Conservation (phyloP, 2,797 vertebrate genomes). For the Rallus crepitans region DNA sequence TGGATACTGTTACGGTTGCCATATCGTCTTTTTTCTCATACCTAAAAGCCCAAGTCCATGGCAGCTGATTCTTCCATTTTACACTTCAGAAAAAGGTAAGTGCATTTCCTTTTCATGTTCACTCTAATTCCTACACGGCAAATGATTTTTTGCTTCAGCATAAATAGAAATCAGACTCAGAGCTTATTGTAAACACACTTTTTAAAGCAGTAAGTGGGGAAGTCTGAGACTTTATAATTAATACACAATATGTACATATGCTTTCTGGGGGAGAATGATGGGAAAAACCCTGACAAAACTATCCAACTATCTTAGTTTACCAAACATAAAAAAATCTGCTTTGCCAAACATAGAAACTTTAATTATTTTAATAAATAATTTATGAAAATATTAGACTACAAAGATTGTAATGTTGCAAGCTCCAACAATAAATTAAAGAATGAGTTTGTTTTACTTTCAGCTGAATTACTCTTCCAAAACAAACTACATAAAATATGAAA, state of each 20-base stretch:
- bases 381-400: not conserved
- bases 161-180: not conserved
- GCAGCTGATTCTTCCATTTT: not conserved
- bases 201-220: not conserved
- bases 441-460: not conserved
- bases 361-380: slow-evolving; percentile 24
- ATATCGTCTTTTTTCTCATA: not conserved
- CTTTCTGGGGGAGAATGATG: not conserved
- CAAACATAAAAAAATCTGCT: not conserved
- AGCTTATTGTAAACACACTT: not conserved
- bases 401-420: not conserved
- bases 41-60: not conserved
- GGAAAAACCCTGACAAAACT: not conserved
- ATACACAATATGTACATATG: not conserved
- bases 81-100: not conserved
- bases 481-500: not conserved
- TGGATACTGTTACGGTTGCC: not conserved
- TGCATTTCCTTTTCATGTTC: not conserved
- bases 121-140: not conserved
- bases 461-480: slow-evolving; percentile 3
- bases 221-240: not conserved
- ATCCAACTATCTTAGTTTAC: not conserved
- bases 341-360: not conserved
- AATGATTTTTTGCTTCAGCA: not conserved
- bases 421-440: not conserved